Evolutionary conservation across 2,888 invertebrate genomes (phyloP), one percentile per base, ranked within the genome.

Genomic region (Antheraea yamamai): DNA sequence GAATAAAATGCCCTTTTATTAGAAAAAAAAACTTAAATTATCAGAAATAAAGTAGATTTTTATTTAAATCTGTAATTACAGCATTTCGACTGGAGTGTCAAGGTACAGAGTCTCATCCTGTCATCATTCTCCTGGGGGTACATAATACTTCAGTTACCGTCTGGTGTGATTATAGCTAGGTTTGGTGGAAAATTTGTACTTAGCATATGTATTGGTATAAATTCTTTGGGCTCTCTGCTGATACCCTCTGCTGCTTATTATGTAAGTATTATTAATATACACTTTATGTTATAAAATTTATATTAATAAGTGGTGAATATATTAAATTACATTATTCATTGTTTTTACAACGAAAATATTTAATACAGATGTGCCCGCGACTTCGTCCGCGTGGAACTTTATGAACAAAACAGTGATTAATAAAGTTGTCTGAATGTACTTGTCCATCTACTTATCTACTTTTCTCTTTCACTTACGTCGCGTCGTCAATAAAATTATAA

Each of bases 91-190:
- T 96, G 96, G 96, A 82, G 87, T 70, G 85, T 91, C 64, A 81
- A 88, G 3, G 94, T 94, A 20, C 92, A 92, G 78, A 91, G 94
- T 0, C 80, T 95, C 68, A 92, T 97, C 18, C 88, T 96, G 10
- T 96, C 96, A 75, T 96, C 97, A 18, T 97, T 97, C 84, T 97
- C 97, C 84, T 96, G 96, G 96, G 97, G 97, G 3, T 97, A 97
- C 83, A 93, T 96, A 0, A 80, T 96, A 10, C 95, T 96, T 51
- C 82, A 82, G 74, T 85, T 97, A 12, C 96, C 96, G 0, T 95
- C 96, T 0, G 96, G 96, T 0, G 92, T 96, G 75, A 84, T 98
- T 72, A 96, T 97, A 0, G 96, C 96, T 84, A 94, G 93, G 2
- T 96, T 96, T 88, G 97, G 98, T 0, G 96, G 97, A 0, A 97